Evolutionary conservation across 1,140 invertebrate species (phyloP).

Genomic region (Leptinotarsa undecemlineata): DNA sequence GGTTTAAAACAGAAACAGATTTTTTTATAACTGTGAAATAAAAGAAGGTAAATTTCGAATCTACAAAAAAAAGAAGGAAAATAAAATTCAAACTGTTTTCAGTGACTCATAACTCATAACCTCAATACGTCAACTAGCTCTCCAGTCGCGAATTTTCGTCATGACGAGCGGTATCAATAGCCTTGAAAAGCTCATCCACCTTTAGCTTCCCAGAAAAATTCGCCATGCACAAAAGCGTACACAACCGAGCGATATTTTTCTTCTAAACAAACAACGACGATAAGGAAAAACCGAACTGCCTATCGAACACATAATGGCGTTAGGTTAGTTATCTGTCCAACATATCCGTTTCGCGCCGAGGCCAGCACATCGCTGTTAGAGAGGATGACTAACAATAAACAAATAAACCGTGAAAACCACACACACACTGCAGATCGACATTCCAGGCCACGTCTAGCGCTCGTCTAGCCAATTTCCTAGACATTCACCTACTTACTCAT

Average conservation of each 20-base stretch:
- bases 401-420: constrained; percentile 17
- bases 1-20: too few relatives aligned
- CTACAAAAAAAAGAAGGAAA: too few relatives aligned
- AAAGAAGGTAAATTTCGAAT: too few relatives aligned
- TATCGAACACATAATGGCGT: background rate
- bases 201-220: background rate
- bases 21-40: too few relatives aligned
- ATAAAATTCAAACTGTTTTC: too few relatives aligned
- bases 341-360: background rate
- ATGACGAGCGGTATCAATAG: too few relatives aligned
- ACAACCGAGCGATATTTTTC: background rate
- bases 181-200: constrained; percentile 2
- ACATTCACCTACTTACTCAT: constrained; percentile 14
- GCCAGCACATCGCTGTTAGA: background rate
- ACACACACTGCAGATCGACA: constrained; percentile 10
- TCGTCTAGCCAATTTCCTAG: constrained; percentile 24
- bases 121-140: too few relatives aligned
- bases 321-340: constrained; percentile 4
- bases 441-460: constrained; percentile 18
- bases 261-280: background rate
- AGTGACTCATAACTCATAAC: too few relatives aligned
- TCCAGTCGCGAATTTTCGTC: too few relatives aligned
- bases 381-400: constrained; percentile 14
- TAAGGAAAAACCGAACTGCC: constrained; percentile 5
- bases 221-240: background rate